Percentiles rank a stretch among this genome's conserved stretches.
Evolutionary conservation across 2,888 invertebrate species (phyloP).

Genomic region (Xiphydria camelus): DNA sequence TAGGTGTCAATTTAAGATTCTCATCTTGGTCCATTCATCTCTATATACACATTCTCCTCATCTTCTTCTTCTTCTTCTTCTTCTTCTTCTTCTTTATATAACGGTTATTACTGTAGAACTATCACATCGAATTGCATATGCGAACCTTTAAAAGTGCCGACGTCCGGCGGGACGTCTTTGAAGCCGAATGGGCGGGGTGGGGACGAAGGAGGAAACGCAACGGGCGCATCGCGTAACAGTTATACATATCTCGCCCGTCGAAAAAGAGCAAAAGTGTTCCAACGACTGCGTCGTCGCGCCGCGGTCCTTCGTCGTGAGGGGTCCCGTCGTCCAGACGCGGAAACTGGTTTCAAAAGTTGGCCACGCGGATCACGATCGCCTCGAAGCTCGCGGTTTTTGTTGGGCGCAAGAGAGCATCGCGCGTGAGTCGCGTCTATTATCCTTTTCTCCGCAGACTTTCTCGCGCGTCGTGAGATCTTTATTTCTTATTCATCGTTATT

Average conservation of each 20-base stretch:
- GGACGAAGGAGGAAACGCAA: slow-evolving; percentile 1
- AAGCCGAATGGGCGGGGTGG: not conserved
- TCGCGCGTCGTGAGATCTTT: too few species aligned
- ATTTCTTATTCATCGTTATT: too few species aligned
- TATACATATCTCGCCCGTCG: not conserved
- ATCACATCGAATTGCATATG: too few species aligned
- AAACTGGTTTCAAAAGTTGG: slow-evolving; percentile 20
- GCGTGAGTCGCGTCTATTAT: not conserved
- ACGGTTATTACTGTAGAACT: too few species aligned
- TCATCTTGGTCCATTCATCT: too few species aligned
- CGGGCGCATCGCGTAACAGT: not conserved
- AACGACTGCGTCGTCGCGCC: slow-evolving; percentile 6
- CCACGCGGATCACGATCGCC: slow-evolving; percentile 15
- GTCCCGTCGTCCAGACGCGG: slow-evolving; percentile 11
- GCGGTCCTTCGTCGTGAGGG: too few species aligned
- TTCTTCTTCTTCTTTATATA: too few species aligned
- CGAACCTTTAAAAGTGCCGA: too few species aligned
- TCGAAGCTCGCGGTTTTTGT: slow-evolving; percentile 15
- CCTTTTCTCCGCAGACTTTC: slow-evolving; percentile 1
- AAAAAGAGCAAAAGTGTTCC: slow-evolving; percentile 18
- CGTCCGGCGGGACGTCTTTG: too few species aligned
- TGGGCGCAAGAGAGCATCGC: not conserved
- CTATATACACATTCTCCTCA: too few species aligned
- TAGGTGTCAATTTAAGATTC: too few species aligned
- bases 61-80: too few species aligned